Conservation (phyloP, 2,113 vertebrate species). For the Upupa epops region DNA sequence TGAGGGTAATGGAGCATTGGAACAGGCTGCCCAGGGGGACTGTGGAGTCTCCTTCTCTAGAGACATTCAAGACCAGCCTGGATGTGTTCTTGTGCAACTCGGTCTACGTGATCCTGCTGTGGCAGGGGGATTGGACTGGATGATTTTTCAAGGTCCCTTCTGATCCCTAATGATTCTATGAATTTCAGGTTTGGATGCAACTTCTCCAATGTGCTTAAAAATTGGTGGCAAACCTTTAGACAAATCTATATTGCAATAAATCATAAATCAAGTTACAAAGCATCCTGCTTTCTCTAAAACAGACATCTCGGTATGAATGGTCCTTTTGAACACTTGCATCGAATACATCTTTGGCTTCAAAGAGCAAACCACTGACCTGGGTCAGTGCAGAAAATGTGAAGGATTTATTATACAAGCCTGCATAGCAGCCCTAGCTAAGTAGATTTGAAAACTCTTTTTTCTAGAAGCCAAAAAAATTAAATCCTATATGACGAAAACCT, state of each 20-base stretch:
- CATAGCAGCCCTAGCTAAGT: background rate
- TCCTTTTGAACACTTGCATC: background rate
- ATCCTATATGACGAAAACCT: background rate
- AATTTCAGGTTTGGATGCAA: background rate
- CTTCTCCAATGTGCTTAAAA: background rate
- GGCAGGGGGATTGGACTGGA: no score
- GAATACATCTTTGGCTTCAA: conserved; percentile 29
- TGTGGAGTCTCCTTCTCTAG: no score
- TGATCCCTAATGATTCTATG: no score
- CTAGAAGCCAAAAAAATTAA: conserved; percentile 11
- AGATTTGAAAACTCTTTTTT: conserved; percentile 1
- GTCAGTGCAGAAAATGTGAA: background rate
- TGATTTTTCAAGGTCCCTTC: no score
- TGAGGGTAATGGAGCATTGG: no score
- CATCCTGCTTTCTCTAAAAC: background rate
- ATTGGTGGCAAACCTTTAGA: background rate
- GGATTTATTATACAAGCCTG: conserved; percentile 28
- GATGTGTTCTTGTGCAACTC: no score
- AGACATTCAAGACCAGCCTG: no score
- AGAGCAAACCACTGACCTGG: conserved; percentile 9
- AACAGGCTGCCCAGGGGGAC: no score
- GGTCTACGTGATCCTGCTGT: no score
- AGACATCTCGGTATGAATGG: background rate
- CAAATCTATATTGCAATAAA: background rate
- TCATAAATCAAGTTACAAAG: background rate